Evolutionary conservation across 2,113 vertebrate species (phyloP).

Genomic region (Opisthocomus hoazin): DNA sequence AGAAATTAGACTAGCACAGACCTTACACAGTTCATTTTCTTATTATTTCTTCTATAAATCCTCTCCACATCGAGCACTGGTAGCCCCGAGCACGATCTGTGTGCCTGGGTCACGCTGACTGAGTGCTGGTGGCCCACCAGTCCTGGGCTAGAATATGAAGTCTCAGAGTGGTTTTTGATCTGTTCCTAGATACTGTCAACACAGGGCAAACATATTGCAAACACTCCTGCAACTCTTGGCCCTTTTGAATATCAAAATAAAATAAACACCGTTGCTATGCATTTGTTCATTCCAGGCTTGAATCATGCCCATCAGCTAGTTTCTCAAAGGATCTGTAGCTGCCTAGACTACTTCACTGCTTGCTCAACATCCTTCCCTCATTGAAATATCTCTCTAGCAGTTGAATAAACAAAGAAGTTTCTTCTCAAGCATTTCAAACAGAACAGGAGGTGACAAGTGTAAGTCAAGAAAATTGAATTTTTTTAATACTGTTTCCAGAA

Average conservation of each 20-base stretch:
- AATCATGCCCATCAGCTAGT: neutral
- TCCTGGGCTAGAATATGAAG: neutral
- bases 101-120: accelerated
- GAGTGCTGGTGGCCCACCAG: neutral
- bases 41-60: neutral
- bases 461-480: neutral
- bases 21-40: neutral
- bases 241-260: neutral
- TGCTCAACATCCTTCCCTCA: conserved; percentile 17
- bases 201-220: neutral
- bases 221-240: neutral
- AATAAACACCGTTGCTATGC: conserved; percentile 22
- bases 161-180: neutral
- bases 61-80: accelerated
- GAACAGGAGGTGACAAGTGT: neutral
- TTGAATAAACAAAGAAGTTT: conserved; percentile 8
- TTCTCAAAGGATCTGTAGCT: neutral
- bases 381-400: neutral
- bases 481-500: neutral
- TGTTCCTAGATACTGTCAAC: neutral
- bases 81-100: neutral
- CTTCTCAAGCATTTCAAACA: neutral
- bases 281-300: neutral
- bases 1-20: neutral
- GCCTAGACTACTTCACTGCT: neutral